phyloP scores from a whole-genome alignment of 2,113 vertebrate genomes.

The Ophthalmolycus amberensis region DNA sequence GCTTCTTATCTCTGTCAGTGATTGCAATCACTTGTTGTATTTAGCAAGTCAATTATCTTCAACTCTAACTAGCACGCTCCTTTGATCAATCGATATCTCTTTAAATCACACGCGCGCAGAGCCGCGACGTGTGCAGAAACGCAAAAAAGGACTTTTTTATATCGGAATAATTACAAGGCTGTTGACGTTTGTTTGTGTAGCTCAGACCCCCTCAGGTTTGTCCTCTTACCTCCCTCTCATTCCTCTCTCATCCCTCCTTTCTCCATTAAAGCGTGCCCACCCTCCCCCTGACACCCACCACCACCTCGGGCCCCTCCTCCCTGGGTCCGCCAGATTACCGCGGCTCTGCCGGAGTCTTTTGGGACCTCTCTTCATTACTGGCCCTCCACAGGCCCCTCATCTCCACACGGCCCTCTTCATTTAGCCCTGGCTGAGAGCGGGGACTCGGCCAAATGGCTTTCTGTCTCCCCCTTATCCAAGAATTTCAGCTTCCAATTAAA shows the following conservation, averaged over 20 bases:
- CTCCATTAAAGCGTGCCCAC: not conserved
- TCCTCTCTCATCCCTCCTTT: not conserved
- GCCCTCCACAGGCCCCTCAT: slow-evolving; percentile 63
- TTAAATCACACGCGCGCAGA: not conserved
- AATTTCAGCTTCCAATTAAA: slow-evolving; percentile 78
- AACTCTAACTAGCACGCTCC: slow-evolving; percentile 15
- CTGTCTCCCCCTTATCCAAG: slow-evolving; percentile 60
- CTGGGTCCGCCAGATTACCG: slow-evolving; percentile 41
- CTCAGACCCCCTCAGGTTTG: not conserved
- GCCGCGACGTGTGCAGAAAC: not conserved
- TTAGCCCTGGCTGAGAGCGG: slow-evolving; percentile 59
- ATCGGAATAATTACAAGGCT: not conserved
- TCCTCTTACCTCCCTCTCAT: not conserved
- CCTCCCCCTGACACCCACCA: not conserved
- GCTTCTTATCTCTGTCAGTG: slow-evolving; percentile 48
- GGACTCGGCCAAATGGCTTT: slow-evolving; percentile 69
- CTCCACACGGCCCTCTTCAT: slow-evolving; percentile 65
- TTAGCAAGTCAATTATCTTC: slow-evolving; percentile 47
- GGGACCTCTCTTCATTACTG: slow-evolving; percentile 77
- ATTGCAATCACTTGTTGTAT: slow-evolving; percentile 54
- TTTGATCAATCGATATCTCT: slow-evolving; percentile 32
- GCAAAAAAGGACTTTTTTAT: not conserved
- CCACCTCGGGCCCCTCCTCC: not conserved
- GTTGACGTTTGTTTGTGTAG: not conserved
- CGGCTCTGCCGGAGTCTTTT: slow-evolving; percentile 49